phyloP scores from a whole-genome alignment of 1,140 invertebrate genomes.

The Pseudomyrmex cubaensis region DNA sequence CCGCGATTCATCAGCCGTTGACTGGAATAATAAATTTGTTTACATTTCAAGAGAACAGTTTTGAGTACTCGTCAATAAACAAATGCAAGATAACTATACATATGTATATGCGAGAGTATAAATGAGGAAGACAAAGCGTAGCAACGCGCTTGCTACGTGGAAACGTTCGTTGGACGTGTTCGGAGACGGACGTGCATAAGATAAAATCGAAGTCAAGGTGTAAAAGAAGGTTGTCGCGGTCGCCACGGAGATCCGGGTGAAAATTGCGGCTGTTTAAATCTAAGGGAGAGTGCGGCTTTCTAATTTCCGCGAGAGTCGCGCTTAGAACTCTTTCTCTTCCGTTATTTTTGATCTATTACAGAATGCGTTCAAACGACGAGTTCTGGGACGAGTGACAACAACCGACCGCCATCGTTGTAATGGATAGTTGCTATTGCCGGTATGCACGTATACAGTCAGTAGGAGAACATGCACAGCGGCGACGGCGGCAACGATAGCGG shows the following conservation, averaged over 20 bases:
- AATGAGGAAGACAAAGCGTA: too few relatives aligned
- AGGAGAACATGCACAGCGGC: background rate
- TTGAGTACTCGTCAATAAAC: too few relatives aligned
- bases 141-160: too few relatives aligned
- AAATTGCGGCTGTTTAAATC: background rate
- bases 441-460: background rate
- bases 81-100: too few relatives aligned
- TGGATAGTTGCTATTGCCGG: slow-evolving; percentile 30
- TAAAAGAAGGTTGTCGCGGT: too few relatives aligned
- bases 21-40: too few relatives aligned
- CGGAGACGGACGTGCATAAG: too few relatives aligned
- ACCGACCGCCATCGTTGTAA: slow-evolving; percentile 6
- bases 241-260: background rate
- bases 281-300: background rate
- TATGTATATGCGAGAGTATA: too few relatives aligned
- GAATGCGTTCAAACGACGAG: background rate
- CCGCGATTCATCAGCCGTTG: too few relatives aligned
- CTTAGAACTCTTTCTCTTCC: background rate
- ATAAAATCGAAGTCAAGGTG: too few relatives aligned
- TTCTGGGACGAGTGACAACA: background rate
- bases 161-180: too few relatives aligned
- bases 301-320: background rate
- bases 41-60: too few relatives aligned
- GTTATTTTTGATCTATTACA: slow-evolving; percentile 33
- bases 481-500: background rate